These are phyloP conservation scores for Chascanopsetta lugubris DNA, from an alignment of 2,113 vertebrate species.

Conservation along the genomic window DNA sequence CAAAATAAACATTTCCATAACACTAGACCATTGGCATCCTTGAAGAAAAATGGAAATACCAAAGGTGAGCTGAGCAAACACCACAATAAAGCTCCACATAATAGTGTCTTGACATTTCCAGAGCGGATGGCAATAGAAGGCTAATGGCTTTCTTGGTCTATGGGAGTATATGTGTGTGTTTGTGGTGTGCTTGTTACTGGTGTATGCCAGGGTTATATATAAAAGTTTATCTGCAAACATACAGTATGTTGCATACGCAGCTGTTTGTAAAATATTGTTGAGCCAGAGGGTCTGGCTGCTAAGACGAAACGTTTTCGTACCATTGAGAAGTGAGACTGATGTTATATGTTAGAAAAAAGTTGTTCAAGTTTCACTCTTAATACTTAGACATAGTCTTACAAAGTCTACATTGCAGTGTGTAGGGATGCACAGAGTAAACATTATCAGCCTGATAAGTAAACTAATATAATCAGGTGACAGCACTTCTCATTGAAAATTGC, in stretches of 20 bases:
- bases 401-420: too few species aligned
- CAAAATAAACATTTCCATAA: slow-evolving; percentile 74
- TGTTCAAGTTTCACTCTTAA: too few species aligned
- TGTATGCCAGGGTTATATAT: background rate
- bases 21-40: slow-evolving; percentile 54
- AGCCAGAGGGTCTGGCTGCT: background rate
- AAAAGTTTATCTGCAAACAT: background rate
- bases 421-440: too few species aligned
- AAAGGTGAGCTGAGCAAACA: slow-evolving; percentile 63
- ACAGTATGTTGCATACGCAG: background rate
- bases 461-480: too few species aligned
- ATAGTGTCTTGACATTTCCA: slow-evolving; percentile 68
- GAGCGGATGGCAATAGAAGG: slow-evolving; percentile 29
- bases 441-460: too few species aligned
- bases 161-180: background rate
- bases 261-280: background rate
- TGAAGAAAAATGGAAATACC: slow-evolving; percentile 39
- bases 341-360: background rate
- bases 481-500: too few species aligned
- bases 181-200: background rate
- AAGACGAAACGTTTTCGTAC: background rate
- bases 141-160: slow-evolving; percentile 44
- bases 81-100: slow-evolving; percentile 51
- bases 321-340: too few species aligned
- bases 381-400: too few species aligned